Evolutionary conservation across 2,113 vertebrate species (phyloP), one percentile per base, ranked within the genome.

Genomic region (Herpailurus yagouaroundi): DNA sequence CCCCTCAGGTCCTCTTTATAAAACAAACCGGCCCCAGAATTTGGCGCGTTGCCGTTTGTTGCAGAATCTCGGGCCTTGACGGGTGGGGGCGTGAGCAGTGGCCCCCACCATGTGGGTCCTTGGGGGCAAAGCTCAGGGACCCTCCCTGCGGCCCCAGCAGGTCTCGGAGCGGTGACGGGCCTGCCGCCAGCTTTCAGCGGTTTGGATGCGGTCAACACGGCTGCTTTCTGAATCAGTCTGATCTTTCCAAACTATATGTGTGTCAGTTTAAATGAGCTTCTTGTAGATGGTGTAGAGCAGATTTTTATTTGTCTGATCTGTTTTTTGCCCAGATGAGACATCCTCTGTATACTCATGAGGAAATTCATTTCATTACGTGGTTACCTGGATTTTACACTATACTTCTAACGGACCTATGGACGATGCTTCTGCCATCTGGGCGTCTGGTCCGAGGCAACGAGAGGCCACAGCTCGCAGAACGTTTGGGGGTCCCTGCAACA

Each of bases 1-100:
- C n/a, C n/a, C n/a, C n/a, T 66, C 60, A 21, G 10, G 63, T 64
- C 63, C 33, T 33, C 64, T 29, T n/a, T 45, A 36, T 36, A 52
- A 87, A 19, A 45, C 33, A 52, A 4, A 27, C 4, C 25, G 5
- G 5, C 52, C 31, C 18, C 31, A 25, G 14, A 66, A 33, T 7
- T 8, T 5, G 0, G 11, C 23, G 4, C 12, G 83, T 48, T 8
- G 29, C 8, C 12, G 2, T 66, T 33, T 21, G 41, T 19, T 19
- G 2, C 60, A 33, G 8, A 68, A 15, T 27, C 84, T 86, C 0
- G 1, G 64, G 31, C 15, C 64, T 33, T 50, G 83, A 4, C 4
- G 15, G 8, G 60, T 86, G 3, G 45, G 21, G 21, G 6, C 8
- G 31, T 14, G 21, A 33, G 31, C 7, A 12, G 7, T 3, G 41